Percentiles rank a stretch among this genome's conserved stretches.
Evolutionary conservation across 35 echinoderm and acorn worm genomes (phyloP).

Genomic region (Amphiura filiformis): DNA sequence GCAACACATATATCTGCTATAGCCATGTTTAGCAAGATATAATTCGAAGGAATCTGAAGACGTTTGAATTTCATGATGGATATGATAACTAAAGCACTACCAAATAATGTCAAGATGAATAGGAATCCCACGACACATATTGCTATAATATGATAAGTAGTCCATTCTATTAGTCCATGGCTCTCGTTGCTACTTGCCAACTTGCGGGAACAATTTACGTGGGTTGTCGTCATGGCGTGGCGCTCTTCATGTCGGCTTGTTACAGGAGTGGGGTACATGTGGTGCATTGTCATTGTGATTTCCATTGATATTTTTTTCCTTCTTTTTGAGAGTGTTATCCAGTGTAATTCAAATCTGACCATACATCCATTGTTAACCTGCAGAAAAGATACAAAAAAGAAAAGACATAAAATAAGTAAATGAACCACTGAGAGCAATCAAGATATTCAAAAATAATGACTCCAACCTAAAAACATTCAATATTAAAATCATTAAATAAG

Average conservation of each 20-base stretch:
- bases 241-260: neutral
- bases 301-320: neutral
- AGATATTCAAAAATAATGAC: neutral
- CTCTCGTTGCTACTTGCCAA: neutral
- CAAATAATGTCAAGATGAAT: constrained; percentile 52
- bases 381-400: neutral
- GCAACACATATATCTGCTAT: constrained; percentile 70
- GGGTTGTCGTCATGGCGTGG: neutral
- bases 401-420: neutral
- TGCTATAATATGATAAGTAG: constrained; percentile 9
- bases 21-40: constrained; percentile 83
- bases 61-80: constrained; percentile 76
- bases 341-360: neutral
- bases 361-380: neutral
- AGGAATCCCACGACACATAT: constrained; percentile 39
- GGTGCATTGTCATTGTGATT: neutral
- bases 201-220: neutral
- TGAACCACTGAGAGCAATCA: neutral
- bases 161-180: neutral
- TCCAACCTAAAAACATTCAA: neutral
- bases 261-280: neutral
- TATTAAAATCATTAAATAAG: neutral
- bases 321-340: neutral
- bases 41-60: constrained; percentile 96
- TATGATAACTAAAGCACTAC: constrained; percentile 68